Percentiles rank a stretch among this genome's conserved stretches.
Conservation (phyloP, 2,113 vertebrate species). For the Leiothrix lutea region DNA sequence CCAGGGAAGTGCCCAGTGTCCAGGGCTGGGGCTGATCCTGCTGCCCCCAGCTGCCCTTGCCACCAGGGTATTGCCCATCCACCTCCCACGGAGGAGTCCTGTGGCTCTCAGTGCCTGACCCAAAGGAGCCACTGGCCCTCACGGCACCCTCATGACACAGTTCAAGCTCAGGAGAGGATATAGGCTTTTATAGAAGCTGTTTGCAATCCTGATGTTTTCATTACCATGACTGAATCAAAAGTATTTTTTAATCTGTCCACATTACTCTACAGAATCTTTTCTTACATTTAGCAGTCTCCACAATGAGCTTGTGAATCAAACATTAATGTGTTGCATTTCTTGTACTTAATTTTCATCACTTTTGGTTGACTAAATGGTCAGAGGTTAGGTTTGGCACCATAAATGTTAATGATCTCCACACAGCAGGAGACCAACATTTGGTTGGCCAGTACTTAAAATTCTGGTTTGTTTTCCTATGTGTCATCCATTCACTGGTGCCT, state of each 20-base stretch:
- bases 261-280: not conserved
- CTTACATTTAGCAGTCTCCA: not conserved
- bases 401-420: not conserved
- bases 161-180: not conserved
- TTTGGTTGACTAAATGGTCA: not conserved
- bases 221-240: not conserved
- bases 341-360: not conserved
- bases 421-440: rapidly evolving
- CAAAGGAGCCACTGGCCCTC: not conserved
- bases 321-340: not conserved
- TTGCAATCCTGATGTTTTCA: not conserved
- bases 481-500: not conserved
- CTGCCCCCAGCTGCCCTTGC: not conserved
- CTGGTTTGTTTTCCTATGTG: not conserved
- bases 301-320: not conserved
- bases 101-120: not conserved
- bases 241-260: not conserved
- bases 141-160: not conserved
- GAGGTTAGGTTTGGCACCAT: not conserved
- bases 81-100: rapidly evolving
- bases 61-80: not conserved
- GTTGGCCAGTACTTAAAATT: not conserved
- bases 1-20: not conserved
- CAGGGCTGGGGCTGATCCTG: not conserved
- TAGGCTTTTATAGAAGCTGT: not conserved